Percentiles rank a stretch among this genome's conserved stretches.
Conservation (phyloP, 2,113 vertebrate genomes). For the Epinephelus lanceolatus region DNA sequence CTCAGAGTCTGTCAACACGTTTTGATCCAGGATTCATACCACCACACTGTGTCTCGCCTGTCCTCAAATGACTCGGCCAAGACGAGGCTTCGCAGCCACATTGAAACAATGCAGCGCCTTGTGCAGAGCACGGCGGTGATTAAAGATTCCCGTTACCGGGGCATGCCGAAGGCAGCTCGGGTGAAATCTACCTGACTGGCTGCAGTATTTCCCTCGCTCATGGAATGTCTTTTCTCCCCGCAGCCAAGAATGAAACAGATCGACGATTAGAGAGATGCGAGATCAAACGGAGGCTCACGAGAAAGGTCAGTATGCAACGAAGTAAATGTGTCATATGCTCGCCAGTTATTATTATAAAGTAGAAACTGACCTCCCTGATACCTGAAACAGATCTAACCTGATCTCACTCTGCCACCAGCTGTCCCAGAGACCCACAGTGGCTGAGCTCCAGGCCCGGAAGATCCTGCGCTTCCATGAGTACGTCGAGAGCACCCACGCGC, state of each 20-base stretch:
- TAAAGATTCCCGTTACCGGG: slow-evolving; percentile 45
- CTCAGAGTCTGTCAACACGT: slow-evolving; percentile 51
- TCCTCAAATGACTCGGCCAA: slow-evolving; percentile 44
- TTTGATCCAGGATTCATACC: slow-evolving; percentile 31
- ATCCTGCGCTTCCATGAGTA: slow-evolving; percentile 98
- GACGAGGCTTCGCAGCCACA: background rate
- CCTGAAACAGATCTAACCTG: background rate
- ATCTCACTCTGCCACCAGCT: slow-evolving; percentile 82
- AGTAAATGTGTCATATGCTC: background rate
- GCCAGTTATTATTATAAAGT: background rate
- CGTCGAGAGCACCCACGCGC: slow-evolving; percentile 93
- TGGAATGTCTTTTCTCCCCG: slow-evolving; percentile 57
- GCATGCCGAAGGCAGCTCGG: slow-evolving; percentile 42
- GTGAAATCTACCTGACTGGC: slow-evolving; percentile 57
- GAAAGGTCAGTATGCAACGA: slow-evolving; percentile 88
- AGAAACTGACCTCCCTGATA: background rate
- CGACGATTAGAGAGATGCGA: slow-evolving; percentile 92
- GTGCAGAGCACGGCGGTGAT: slow-evolving; percentile 33
- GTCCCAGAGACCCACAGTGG: slow-evolving; percentile 96
- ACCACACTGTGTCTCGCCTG: background rate
- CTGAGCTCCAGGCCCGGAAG: slow-evolving; percentile 94
- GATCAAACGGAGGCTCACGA: slow-evolving; percentile 96
- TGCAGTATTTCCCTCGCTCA: slow-evolving; percentile 42
- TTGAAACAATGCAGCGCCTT: slow-evolving; percentile 62
- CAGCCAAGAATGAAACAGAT: slow-evolving; percentile 95